A percentile compares a stretch with the other conserved stretches of the same genome.
Conservation (phyloP, 2,113 vertebrate genomes). For the Reinhardtius hippoglossoides region DNA sequence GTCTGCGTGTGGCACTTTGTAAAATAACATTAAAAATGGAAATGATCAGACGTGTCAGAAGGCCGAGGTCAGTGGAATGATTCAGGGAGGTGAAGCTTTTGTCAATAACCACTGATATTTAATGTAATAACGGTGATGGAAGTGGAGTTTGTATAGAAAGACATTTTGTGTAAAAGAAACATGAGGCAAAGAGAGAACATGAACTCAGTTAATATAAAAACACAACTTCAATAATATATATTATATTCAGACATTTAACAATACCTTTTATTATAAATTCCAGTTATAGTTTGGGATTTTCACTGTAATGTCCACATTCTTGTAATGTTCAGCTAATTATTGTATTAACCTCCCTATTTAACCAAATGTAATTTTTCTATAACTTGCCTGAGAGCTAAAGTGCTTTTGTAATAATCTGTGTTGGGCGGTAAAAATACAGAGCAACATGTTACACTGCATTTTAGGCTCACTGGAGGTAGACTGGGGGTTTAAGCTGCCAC, state of each 20-base stretch:
- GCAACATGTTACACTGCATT: neutral
- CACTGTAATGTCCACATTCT: neutral
- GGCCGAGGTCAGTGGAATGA: neutral
- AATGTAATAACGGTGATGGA: neutral
- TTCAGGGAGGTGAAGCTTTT: neutral
- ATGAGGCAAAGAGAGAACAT: neutral
- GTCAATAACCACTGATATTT: neutral
- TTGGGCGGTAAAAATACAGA: neutral
- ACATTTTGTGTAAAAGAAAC: neutral
- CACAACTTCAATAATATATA: slow-evolving; percentile 15
- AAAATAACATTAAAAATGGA: neutral
- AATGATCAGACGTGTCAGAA: neutral
- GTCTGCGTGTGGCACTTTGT: neutral
- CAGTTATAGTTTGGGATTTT: neutral
- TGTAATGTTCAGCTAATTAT: neutral
- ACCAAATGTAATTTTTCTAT: neutral
- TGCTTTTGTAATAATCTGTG: neutral
- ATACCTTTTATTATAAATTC: too few relatives aligned
- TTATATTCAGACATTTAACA: slow-evolving; percentile 17
- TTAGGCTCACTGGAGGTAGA: neutral
- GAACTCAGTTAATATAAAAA: slow-evolving; percentile 13
- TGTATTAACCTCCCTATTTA: neutral
- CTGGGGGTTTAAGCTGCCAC: neutral
- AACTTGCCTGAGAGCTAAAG: neutral
- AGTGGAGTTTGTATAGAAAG: neutral